These are phyloP conservation scores for Philopedon plagiatum DNA, from an alignment of 2,888 invertebrate genomes.

Conservation along the genomic window DNA sequence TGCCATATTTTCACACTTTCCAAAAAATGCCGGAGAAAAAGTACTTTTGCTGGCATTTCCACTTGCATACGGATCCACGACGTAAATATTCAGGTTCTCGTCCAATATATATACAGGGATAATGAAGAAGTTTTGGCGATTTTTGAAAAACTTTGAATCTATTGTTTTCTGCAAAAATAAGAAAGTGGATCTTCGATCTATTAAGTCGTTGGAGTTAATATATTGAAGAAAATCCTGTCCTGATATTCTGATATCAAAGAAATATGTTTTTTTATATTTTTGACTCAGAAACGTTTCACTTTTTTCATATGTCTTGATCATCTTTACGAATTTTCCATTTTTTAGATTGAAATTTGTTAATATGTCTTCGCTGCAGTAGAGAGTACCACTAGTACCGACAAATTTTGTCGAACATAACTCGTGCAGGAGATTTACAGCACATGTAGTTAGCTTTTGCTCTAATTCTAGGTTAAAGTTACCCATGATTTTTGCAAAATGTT, in stretches of 20 bases:
- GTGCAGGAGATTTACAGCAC: background rate
- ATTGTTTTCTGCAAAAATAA: background rate
- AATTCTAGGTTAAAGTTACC: background rate
- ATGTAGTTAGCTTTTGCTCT: background rate
- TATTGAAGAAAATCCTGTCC: background rate
- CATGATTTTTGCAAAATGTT: background rate
- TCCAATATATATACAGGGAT: background rate
- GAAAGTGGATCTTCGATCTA: background rate
- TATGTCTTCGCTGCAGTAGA: background rate
- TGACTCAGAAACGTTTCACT: background rate
- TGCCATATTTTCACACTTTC: background rate
- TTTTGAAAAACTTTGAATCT: background rate
- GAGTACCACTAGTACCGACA: too few relatives aligned
- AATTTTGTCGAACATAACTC: background rate
- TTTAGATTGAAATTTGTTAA: conserved; percentile 1
- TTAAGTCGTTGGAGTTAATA: background rate
- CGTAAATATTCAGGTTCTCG: background rate
- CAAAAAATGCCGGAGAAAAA: background rate
- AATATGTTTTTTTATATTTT: background rate
- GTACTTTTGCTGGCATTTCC: background rate
- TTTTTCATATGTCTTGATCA: background rate
- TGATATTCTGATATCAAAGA: background rate
- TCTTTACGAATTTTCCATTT: background rate
- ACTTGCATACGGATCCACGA: background rate
- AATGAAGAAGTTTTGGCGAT: background rate